Conservation (phyloP, 2,113 vertebrate species). For the Suricata suricatta region DNA sequence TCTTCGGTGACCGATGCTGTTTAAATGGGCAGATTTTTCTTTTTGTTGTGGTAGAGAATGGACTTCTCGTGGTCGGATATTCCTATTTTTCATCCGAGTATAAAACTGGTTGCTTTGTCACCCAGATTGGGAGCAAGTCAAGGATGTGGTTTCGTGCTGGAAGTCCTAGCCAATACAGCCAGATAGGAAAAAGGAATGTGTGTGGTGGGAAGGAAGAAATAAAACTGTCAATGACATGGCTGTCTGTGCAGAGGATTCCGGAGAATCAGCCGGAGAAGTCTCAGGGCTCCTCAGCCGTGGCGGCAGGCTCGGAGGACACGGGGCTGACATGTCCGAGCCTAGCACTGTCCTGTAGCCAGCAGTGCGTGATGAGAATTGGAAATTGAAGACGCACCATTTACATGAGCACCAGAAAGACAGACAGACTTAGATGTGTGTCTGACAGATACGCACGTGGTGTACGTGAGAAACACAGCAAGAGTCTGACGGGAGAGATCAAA, state of each 20-base stretch:
- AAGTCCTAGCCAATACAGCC: neutral
- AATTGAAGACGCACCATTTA: neutral
- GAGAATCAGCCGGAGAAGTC: neutral
- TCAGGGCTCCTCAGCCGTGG: neutral
- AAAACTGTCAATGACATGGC: neutral
- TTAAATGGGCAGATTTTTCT: neutral
- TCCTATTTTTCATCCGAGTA: neutral
- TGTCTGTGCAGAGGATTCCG: neutral
- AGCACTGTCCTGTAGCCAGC: neutral
- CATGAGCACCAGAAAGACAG: neutral
- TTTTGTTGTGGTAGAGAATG: neutral
- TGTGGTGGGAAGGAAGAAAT: neutral
- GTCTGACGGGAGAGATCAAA: neutral
- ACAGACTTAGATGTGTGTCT: neutral
- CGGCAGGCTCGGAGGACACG: neutral
- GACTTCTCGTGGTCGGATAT: neutral
- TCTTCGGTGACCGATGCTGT: neutral
- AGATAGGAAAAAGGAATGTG: neutral
- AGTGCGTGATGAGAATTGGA: neutral
- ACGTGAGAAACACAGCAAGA: neutral
- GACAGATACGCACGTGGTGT: neutral
- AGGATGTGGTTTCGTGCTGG: neutral
- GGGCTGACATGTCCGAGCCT: neutral
- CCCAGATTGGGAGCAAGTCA: neutral
- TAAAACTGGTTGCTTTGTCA: neutral